These are phyloP conservation scores for Trachops cirrhosus DNA, from an alignment of 2,797 vertebrate genomes.

Conservation along the genomic window DNA sequence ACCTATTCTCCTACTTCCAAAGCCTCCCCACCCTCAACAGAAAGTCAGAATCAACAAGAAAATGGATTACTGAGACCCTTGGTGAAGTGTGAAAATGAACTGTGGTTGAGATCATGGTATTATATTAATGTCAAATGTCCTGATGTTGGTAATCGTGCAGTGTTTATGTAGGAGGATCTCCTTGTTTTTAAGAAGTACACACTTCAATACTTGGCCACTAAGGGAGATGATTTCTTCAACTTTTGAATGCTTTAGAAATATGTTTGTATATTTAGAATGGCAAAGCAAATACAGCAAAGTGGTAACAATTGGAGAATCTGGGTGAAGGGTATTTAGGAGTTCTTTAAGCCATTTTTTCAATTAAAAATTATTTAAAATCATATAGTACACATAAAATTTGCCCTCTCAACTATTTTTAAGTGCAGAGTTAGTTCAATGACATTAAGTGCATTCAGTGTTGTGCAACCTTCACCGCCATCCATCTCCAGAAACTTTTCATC, in stretches of 20 bases:
- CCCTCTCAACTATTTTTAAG: neutral
- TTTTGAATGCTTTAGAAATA: conserved; percentile 14
- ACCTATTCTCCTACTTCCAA: neutral
- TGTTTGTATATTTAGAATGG: neutral
- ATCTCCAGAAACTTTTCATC: neutral
- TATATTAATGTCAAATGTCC: neutral
- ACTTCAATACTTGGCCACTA: neutral
- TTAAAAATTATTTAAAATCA: neutral
- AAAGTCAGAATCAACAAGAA: conserved; percentile 12
- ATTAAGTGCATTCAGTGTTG: neutral
- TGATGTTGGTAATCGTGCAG: neutral
- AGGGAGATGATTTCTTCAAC: neutral
- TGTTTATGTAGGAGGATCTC: neutral
- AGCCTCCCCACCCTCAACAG: neutral
- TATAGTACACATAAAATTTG: neutral
- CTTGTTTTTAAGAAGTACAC: neutral
- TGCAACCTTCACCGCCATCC: neutral
- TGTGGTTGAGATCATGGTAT: neutral
- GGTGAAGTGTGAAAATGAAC: neutral
- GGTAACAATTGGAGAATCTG: neutral
- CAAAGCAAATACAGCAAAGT: neutral
- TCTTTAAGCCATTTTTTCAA: neutral
- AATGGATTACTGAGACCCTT: neutral
- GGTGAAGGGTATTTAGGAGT: neutral
- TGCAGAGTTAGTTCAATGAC: neutral